These are phyloP conservation scores for Limulus polyphemus DNA, from an alignment of 2,888 invertebrate species.

Conservation along the genomic window DNA sequence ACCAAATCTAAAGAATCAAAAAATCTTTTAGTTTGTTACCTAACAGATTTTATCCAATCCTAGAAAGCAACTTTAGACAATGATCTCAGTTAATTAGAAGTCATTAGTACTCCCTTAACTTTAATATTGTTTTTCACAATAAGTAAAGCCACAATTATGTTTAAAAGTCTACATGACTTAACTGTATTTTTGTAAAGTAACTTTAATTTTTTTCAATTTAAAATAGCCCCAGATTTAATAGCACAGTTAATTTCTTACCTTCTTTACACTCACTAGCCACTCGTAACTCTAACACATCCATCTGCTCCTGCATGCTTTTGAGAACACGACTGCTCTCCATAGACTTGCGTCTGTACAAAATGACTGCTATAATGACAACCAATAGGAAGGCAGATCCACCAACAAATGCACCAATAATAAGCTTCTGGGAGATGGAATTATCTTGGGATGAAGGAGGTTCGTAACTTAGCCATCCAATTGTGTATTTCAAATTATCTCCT, in stretches of 20 bases:
- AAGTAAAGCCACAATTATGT: no score
- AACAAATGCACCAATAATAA: constrained; percentile 43
- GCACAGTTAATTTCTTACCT: constrained; percentile 7
- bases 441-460: constrained; percentile 39
- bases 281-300: constrained; percentile 89
- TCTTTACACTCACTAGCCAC: constrained; percentile 93
- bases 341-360: constrained; percentile 86
- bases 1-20: no score
- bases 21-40: no score
- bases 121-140: no score
- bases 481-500: constrained; percentile 63
- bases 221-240: no score
- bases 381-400: constrained; percentile 42
- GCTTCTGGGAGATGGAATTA: constrained; percentile 62
- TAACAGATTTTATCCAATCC: no score
- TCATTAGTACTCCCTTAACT: no score
- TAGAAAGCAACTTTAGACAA: no score
- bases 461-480: constrained; percentile 74
- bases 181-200: no score
- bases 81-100: no score
- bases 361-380: constrained; percentile 68
- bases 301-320: constrained; percentile 98
- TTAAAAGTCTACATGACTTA: no score
- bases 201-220: no score
- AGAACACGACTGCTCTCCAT: constrained; percentile 91